These are phyloP conservation scores for Saxidomus purpurata DNA, from an alignment of 1,140 invertebrate species.

Conservation along the genomic window DNA sequence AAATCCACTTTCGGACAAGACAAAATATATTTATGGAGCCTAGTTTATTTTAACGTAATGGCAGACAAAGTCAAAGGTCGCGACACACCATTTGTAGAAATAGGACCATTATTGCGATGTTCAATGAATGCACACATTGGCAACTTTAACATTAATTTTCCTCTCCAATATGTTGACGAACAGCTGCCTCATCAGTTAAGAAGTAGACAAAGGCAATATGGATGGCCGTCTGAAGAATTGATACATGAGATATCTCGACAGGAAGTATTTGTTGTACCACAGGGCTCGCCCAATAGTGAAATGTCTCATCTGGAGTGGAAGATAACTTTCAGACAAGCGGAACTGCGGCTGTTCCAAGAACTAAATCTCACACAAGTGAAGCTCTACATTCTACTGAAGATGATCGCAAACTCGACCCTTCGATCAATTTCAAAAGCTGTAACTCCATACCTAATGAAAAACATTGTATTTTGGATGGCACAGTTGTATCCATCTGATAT, in stretches of 20 bases:
- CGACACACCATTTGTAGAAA: not conserved
- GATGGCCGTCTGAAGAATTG: not conserved
- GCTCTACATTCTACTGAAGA: not conserved
- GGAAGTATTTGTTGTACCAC: not conserved
- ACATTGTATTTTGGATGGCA: not conserved
- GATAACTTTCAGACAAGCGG: not conserved
- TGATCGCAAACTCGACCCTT: not conserved
- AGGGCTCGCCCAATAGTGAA: not conserved
- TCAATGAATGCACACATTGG: not conserved
- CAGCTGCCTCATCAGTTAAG: not conserved
- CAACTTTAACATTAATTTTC: not conserved
- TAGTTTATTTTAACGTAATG: not conserved
- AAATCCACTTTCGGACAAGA: not conserved
- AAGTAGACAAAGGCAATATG: not conserved
- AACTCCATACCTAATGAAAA: not conserved
- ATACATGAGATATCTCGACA: no score
- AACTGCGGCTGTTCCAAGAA: not conserved
- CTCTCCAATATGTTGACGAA: not conserved
- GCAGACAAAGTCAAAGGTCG: not conserved
- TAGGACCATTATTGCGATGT: not conserved
- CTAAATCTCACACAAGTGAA: not conserved
- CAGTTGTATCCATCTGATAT: not conserved
- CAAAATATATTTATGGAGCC: not conserved
- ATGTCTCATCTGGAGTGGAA: not conserved
- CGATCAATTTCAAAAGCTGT: not conserved